Evolutionary conservation across 2,113 vertebrate genomes (phyloP).

Genomic region (Bambusicola thoracicus): DNA sequence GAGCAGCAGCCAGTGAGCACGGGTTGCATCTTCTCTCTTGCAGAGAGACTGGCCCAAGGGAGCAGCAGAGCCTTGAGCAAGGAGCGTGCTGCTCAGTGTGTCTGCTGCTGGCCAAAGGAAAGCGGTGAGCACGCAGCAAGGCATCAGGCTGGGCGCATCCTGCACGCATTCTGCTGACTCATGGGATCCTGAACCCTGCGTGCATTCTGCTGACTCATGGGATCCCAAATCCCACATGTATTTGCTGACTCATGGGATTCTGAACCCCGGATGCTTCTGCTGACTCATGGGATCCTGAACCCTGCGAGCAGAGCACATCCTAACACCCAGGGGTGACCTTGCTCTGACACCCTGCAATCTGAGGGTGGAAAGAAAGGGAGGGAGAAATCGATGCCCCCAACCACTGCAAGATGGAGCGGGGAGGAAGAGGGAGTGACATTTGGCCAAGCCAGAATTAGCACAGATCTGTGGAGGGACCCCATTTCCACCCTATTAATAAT

Average conservation of each 20-base stretch:
- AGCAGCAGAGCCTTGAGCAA: not conserved
- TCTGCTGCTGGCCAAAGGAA: not conserved
- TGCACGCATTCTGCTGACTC: not conserved
- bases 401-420: not conserved
- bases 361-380: slow-evolving; percentile 22
- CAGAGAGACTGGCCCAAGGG: not conserved
- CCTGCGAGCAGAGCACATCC: not conserved
- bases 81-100: not conserved
- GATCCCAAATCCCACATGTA: too few species aligned
- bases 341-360: not conserved
- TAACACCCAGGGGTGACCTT: slow-evolving; percentile 62
- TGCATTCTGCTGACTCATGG: too few species aligned
- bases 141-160: not conserved
- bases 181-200: not conserved
- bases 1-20: not conserved
- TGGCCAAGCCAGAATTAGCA: slow-evolving; percentile 70
- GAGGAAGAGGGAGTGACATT: slow-evolving; percentile 42
- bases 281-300: not conserved
- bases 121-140: not conserved
- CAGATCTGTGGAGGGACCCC: slow-evolving; percentile 72
- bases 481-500: slow-evolving; percentile 85
- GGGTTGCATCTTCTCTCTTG: not conserved
- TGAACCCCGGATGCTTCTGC: too few species aligned
- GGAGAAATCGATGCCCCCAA: slow-evolving; percentile 61
- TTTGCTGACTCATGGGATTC: too few species aligned